These are phyloP conservation scores for Cyanistes caeruleus DNA, from an alignment of 2,113 vertebrate species.

Conservation along the genomic window DNA sequence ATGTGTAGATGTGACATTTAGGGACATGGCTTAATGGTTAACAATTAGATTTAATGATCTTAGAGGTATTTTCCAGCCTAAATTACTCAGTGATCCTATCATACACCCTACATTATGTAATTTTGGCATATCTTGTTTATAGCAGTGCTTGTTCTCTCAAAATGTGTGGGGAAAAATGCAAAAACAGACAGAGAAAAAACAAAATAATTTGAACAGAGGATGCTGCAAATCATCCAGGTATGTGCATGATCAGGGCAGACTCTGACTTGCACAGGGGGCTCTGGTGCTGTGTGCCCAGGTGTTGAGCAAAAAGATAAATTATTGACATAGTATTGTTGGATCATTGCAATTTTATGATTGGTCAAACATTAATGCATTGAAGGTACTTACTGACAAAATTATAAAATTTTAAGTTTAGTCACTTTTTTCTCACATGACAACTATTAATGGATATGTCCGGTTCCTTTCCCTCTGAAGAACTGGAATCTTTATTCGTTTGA, in stretches of 20 bases:
- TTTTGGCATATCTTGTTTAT: background rate
- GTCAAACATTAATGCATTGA: background rate
- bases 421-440: background rate
- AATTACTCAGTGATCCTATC: background rate
- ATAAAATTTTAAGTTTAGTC: background rate
- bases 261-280: background rate
- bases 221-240: background rate
- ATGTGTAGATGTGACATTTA: background rate
- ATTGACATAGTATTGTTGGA: background rate
- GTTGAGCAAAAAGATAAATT: background rate
- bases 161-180: background rate
- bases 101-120: background rate
- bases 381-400: background rate
- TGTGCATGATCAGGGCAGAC: background rate
- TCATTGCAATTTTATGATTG: background rate
- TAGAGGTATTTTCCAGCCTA: background rate
- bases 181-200: background rate
- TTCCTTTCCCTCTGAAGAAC: background rate
- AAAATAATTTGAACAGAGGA: background rate
- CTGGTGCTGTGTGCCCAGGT: accelerated
- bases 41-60: background rate
- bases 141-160: background rate
- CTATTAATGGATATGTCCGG: background rate
- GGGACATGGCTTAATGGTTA: background rate
- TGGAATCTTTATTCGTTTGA: background rate